Percentiles rank a stretch among this genome's conserved stretches.
phyloP scores from a whole-genome alignment of 1,140 invertebrate genomes.

The Dendroctonus valens region DNA sequence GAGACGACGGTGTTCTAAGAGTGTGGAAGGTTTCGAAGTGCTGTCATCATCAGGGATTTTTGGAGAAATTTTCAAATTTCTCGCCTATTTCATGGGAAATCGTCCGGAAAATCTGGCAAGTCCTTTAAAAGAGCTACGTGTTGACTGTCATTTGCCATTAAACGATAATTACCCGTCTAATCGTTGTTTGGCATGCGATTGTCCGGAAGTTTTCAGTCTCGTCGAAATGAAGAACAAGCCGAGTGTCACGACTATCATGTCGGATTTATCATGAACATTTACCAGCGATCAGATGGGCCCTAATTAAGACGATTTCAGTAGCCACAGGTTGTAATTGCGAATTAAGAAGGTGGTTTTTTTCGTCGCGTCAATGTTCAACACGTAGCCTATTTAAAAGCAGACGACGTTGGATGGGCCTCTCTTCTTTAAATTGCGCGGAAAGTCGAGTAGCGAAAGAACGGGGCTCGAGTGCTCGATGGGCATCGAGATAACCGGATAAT shows the following conservation, averaged over 20 bases:
- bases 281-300: neutral
- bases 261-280: neutral
- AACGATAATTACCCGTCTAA: slow-evolving; percentile 15
- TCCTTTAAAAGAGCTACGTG: slow-evolving; percentile 13
- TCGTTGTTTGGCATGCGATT: slow-evolving; percentile 20
- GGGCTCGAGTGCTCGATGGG: slow-evolving; percentile 8
- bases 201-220: slow-evolving; percentile 17
- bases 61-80: too few species aligned
- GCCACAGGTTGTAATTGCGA: too few species aligned
- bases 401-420: neutral
- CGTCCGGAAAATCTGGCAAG: neutral
- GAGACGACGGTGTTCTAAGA: too few species aligned
- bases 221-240: slow-evolving; percentile 17
- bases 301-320: too few species aligned
- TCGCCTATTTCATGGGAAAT: too few species aligned
- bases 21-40: too few species aligned
- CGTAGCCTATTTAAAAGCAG: slow-evolving; percentile 8
- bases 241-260: slow-evolving; percentile 11
- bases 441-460: neutral
- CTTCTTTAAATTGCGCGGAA: neutral
- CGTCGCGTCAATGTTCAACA: slow-evolving; percentile 1
- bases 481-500: slow-evolving; percentile 7
- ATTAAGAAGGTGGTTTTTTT: too few species aligned
- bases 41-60: too few species aligned
- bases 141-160: slow-evolving; percentile 21